Percentiles rank a stretch among this genome's conserved stretches.
These are phyloP conservation scores for Alaudala cheleensis DNA, from an alignment of 2,113 vertebrate genomes.

Conservation along the genomic window DNA sequence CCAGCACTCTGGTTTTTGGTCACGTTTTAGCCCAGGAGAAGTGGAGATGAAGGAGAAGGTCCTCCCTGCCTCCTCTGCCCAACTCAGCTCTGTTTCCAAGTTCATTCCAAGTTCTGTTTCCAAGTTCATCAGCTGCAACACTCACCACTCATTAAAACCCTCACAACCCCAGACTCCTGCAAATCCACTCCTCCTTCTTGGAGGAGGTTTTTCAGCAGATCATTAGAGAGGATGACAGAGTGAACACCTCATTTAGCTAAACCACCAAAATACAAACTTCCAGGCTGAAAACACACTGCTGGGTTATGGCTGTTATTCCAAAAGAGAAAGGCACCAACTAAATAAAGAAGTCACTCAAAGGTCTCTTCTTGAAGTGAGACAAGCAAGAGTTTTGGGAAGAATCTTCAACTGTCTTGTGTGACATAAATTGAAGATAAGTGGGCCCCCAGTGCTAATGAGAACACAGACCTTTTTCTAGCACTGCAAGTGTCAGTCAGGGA, in stretches of 20 bases:
- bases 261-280: neutral
- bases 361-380: neutral
- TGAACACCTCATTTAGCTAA: neutral
- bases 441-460: neutral
- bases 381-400: neutral
- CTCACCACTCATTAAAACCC: too few relatives aligned
- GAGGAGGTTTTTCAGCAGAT: neutral
- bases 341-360: neutral
- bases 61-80: neutral
- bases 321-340: neutral
- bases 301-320: neutral
- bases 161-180: neutral
- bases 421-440: neutral
- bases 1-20: neutral
- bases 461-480: neutral
- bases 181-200: neutral
- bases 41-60: neutral
- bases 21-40: neutral
- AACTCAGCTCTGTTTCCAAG: accelerated
- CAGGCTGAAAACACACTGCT: neutral
- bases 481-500: neutral
- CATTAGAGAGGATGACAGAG: neutral
- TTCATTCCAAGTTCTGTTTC: too few relatives aligned
- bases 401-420: neutral
- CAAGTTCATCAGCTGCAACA: too few relatives aligned